These are phyloP conservation scores for Astreopora myriophthalma DNA, from an alignment of 64 coral and sea anemone species.

Conservation along the genomic window DNA sequence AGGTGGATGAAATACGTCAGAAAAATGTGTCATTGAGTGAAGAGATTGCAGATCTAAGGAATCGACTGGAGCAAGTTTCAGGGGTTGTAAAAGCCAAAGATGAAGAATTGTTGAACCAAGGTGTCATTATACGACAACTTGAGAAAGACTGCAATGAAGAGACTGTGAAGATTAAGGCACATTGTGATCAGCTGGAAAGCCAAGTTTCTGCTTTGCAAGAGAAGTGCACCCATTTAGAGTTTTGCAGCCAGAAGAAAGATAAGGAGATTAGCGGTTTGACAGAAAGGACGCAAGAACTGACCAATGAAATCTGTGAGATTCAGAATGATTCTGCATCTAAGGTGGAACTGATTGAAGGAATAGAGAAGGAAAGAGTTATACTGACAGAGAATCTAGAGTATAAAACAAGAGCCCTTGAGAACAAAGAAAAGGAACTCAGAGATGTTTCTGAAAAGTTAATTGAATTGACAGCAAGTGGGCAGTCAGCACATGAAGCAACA, in stretches of 20 bases:
- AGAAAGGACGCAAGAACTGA: not conserved
- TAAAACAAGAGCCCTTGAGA: not conserved
- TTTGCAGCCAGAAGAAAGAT: not conserved
- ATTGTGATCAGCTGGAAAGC: not conserved
- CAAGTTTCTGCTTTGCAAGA: not conserved
- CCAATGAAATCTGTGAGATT: not conserved
- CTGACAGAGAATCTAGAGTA: not conserved
- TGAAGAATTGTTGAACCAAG: conserved; percentile 1
- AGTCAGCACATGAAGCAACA: conserved; percentile 10
- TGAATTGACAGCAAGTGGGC: not conserved
- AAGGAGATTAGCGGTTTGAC: not conserved
- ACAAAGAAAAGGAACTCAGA: conserved; percentile 38
- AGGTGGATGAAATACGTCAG: not conserved
- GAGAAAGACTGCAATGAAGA: not conserved
- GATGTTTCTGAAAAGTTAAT: not conserved
- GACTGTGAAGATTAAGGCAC: not conserved
- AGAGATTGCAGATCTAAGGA: not conserved
- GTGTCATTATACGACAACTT: not conserved
- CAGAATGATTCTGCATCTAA: not conserved
- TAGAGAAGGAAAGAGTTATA: not conserved
- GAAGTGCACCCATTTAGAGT: not conserved
- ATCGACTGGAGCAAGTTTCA: not conserved
- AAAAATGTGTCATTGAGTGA: not conserved
- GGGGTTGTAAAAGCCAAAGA: conserved; percentile 25
- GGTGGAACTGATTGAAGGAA: not conserved